Percentiles rank a stretch among this genome's conserved stretches.
phyloP scores from a whole-genome alignment of 2,113 vertebrate species.

The Chaenogobius annularis region DNA sequence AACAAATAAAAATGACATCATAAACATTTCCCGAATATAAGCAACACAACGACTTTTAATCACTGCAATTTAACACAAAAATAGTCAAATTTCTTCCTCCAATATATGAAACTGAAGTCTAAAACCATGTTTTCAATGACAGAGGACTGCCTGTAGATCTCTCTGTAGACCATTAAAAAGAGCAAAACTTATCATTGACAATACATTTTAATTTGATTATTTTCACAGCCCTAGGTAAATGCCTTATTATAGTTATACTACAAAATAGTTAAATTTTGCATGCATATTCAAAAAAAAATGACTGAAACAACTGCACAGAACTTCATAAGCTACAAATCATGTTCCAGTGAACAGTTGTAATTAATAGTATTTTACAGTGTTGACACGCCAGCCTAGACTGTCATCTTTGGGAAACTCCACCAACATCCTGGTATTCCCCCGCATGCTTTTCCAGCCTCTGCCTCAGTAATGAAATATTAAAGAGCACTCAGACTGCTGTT shows the following conservation, averaged over 20 bases:
- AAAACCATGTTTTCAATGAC: too few relatives aligned
- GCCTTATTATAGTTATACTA: not conserved
- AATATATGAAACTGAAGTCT: too few relatives aligned
- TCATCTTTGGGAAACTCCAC: constrained; percentile 38
- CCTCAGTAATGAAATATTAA: constrained; percentile 38
- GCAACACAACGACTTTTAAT: not conserved
- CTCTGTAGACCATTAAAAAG: too few relatives aligned
- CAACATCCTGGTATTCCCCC: constrained; percentile 30
- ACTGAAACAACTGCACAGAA: not conserved
- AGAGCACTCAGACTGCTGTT: constrained; percentile 12
- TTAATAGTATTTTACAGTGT: not conserved
- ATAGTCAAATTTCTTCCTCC: too few relatives aligned
- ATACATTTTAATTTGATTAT: too few relatives aligned
- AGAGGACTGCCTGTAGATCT: too few relatives aligned
- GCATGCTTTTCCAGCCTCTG: not conserved
- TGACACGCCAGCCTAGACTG: not conserved
- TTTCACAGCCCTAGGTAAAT: too few relatives aligned
- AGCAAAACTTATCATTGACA: too few relatives aligned
- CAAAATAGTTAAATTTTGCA: not conserved
- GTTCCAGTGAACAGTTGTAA: not conserved
- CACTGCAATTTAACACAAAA: not conserved
- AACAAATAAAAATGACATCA: too few relatives aligned
- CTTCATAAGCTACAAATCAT: not conserved
- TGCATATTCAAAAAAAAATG: too few relatives aligned
- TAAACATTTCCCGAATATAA: not conserved